A percentile compares a stretch with the other conserved stretches of the same genome.
Evolutionary conservation across 1,140 invertebrate species (phyloP).

Genomic region (Centruroides sculpturatus): DNA sequence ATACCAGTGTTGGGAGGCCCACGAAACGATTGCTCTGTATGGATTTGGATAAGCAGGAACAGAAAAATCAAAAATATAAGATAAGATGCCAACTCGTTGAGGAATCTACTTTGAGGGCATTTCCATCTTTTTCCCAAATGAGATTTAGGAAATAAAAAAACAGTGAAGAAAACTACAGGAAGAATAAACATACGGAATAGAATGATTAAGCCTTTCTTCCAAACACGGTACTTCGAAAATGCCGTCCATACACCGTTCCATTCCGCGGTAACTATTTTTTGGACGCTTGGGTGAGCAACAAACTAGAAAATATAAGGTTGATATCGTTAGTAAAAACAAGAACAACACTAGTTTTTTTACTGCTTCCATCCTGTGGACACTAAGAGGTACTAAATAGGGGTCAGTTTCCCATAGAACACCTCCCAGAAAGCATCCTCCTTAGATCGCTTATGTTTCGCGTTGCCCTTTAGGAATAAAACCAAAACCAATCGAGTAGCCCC

Average conservation of each 20-base stretch:
- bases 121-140: conserved; percentile 38
- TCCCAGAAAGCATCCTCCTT: too few species aligned
- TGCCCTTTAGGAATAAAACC: too few species aligned
- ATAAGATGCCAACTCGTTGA: conserved; percentile 43
- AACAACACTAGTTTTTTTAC: too few species aligned
- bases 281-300: conserved; percentile 55
- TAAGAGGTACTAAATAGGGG: too few species aligned
- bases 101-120: conserved; percentile 3
- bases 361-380: too few species aligned
- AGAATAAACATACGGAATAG: neutral
- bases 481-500: too few species aligned
- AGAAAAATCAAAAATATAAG: conserved; percentile 36
- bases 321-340: too few species aligned
- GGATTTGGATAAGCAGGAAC: conserved; percentile 38
- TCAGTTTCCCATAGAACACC: too few species aligned
- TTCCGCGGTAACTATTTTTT: conserved; percentile 40
- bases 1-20: conserved; percentile 35
- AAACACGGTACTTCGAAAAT: too few species aligned
- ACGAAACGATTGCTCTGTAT: conserved; percentile 21
- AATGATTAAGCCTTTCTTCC: conserved; percentile 25
- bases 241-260: conserved; percentile 34
- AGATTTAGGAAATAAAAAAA: conserved; percentile 31
- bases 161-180: neutral
- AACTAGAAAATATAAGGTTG: conserved; percentile 31
- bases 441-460: too few species aligned